Evolutionary conservation across 1,140 invertebrate species (phyloP).

Genomic region (Drosophila ambigua): DNA sequence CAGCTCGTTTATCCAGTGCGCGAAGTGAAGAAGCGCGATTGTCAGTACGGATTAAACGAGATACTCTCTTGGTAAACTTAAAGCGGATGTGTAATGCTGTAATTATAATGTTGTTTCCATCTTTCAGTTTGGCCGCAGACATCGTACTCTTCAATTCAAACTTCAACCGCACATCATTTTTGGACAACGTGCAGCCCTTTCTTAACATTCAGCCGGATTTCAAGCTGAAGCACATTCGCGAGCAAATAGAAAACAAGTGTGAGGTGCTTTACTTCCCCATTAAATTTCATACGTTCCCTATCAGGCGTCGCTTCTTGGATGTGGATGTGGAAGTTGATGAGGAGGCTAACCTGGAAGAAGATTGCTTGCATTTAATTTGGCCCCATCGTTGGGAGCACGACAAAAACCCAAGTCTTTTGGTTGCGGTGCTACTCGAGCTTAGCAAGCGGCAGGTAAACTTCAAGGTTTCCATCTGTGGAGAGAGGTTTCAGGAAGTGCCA

Average conservation of each 20-base stretch:
- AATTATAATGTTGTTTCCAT: not conserved
- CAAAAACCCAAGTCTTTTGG: slow-evolving; percentile 89
- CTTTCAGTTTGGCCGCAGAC: slow-evolving; percentile 88
- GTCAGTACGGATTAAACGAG: slow-evolving; percentile 92
- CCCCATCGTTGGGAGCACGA: slow-evolving; percentile 93
- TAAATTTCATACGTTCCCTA: slow-evolving; percentile 83
- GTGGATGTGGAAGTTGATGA: slow-evolving; percentile 30
- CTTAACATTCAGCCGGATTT: slow-evolving; percentile 89
- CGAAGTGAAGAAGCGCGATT: slow-evolving; percentile 88
- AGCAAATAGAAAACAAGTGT: slow-evolving; percentile 87
- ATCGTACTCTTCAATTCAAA: slow-evolving; percentile 90
- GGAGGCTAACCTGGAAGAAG: slow-evolving; percentile 22
- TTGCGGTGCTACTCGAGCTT: slow-evolving; percentile 86
- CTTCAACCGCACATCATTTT: slow-evolving; percentile 89
- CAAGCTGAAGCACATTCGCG: slow-evolving; percentile 85
- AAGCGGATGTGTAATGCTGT: slow-evolving; percentile 16
- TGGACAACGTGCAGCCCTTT: slow-evolving; percentile 87
- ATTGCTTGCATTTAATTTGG: slow-evolving; percentile 88
- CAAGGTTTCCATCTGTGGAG: slow-evolving; percentile 86
- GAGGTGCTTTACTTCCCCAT: slow-evolving; percentile 88
- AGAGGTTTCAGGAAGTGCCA: slow-evolving; percentile 84
- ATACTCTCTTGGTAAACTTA: slow-evolving; percentile 87
- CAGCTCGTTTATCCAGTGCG: slow-evolving; percentile 90
- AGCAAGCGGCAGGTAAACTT: slow-evolving; percentile 86
- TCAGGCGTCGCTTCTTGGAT: slow-evolving; percentile 48